Evolutionary conservation across 2,888 invertebrate species (phyloP), one percentile per base, ranked within the genome.

Genomic region (Ommatoiulus sabulosus): DNA sequence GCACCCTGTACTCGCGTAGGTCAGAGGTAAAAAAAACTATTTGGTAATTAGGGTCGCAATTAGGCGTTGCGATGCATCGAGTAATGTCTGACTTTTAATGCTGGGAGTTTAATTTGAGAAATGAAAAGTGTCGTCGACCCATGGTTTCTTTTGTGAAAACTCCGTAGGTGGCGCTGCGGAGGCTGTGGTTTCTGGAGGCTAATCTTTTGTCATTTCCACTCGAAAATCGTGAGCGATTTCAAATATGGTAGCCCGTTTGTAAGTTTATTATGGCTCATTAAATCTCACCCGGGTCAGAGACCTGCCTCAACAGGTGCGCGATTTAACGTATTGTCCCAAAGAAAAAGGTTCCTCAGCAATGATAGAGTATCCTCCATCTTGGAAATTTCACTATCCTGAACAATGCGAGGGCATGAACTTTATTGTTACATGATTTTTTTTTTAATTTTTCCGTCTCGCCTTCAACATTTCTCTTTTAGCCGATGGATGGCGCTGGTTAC

Each of bases 231-330:
- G 80, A 80, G 80, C 12, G 80, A 80, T 80, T 80, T 24, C 80
- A 80, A 80, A 80, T 80, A 20, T 80, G 80, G 80, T 35, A 80
- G 80, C 80, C 80, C 12, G 80, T 80, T 80, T 80, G 20, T 80
- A 80, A 24, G 80, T 24, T 80, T 80, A 80, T 80, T 80, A 80
- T 35, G 80, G 80, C 80, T 80, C 80, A 80, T 80, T 80, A 80
- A 80, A 80, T 80, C 80, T 24, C 35, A 35, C 80, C 35, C 35
- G 80, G 80, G 80, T 80, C 80, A 80, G 80, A 7, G 12, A 80
- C 80, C 80, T 80, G 24, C 35, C 10, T 35, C 35, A 80, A 80
- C 80, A 80, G 80, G 80, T 80, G 80, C 35, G 80, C 80, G 80
- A 80, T 24, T 35, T 80, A 80, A 35, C 35, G 35, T 80, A 80